These are phyloP conservation scores for Psophia crepitans DNA, from an alignment of 2,113 vertebrate species.

Conservation along the genomic window DNA sequence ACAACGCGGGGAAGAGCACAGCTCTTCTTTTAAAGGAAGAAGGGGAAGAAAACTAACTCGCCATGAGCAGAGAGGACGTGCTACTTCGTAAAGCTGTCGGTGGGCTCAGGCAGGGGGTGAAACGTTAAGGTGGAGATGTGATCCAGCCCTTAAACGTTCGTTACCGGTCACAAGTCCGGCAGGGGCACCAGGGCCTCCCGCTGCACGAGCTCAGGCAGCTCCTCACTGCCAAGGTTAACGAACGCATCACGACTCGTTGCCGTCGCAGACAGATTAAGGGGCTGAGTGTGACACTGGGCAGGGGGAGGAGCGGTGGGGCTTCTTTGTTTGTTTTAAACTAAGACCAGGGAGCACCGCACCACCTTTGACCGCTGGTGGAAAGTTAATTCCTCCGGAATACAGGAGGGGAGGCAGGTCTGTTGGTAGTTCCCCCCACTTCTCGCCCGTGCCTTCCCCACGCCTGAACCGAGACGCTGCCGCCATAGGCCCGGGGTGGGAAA, in stretches of 20 bases:
- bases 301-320: not conserved
- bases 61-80: fast-evolving
- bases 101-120: not conserved
- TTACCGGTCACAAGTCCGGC: not conserved
- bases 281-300: not conserved
- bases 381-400: not conserved
- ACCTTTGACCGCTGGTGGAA: not conserved
- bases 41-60: not conserved
- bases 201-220: not conserved
- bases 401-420: not conserved
- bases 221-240: fast-evolving
- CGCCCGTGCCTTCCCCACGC: not conserved
- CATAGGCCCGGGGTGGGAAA: fast-evolving
- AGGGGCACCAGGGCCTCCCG: not conserved
- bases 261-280: not conserved
- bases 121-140: no score
- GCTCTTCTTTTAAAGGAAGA: not conserved
- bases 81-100: not conserved
- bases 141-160: not conserved
- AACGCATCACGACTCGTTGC: fast-evolving
- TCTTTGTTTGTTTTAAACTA: not conserved
- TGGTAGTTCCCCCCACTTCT: not conserved
- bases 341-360: not conserved
- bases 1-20: fast-evolving
- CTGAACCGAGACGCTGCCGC: not conserved